Evolutionary conservation across 2,113 vertebrate species (phyloP).

Genomic region (Xenus cinereus): DNA sequence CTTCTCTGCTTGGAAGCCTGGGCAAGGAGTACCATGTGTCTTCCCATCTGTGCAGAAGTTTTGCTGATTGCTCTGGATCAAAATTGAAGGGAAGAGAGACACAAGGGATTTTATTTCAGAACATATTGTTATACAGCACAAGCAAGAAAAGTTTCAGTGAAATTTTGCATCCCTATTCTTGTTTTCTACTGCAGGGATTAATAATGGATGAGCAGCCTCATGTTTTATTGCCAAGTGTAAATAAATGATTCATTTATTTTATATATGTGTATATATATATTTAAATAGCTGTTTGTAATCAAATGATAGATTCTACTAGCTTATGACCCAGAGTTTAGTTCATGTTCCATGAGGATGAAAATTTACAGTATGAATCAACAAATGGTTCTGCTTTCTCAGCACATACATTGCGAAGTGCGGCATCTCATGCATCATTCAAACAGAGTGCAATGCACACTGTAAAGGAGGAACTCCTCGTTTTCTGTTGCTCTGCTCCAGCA

Average conservation of each 20-base stretch:
- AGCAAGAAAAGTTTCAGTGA: background rate
- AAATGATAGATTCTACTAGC: slow-evolving; percentile 26
- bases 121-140: background rate
- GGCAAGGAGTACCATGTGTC: background rate
- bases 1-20: background rate
- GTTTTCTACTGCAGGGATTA: slow-evolving; percentile 19
- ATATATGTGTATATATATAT: background rate
- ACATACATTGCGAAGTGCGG: background rate
- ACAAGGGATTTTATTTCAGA: background rate
- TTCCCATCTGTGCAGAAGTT: slow-evolving; percentile 21
- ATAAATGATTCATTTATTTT: slow-evolving; percentile 46
- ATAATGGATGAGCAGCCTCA: slow-evolving; percentile 47
- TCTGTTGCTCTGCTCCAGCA: background rate
- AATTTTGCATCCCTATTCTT: background rate
- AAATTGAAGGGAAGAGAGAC: background rate
- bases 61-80: background rate
- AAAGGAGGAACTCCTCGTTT: background rate
- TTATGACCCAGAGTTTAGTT: background rate
- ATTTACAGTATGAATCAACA: background rate
- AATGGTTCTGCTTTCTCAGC: background rate
- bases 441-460: background rate
- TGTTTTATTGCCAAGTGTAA: slow-evolving; percentile 56
- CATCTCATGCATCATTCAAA: background rate
- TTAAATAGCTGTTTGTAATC: slow-evolving; percentile 31
- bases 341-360: background rate